phyloP scores from a whole-genome alignment of 2,888 invertebrate genomes.

The Muscina levida region DNA sequence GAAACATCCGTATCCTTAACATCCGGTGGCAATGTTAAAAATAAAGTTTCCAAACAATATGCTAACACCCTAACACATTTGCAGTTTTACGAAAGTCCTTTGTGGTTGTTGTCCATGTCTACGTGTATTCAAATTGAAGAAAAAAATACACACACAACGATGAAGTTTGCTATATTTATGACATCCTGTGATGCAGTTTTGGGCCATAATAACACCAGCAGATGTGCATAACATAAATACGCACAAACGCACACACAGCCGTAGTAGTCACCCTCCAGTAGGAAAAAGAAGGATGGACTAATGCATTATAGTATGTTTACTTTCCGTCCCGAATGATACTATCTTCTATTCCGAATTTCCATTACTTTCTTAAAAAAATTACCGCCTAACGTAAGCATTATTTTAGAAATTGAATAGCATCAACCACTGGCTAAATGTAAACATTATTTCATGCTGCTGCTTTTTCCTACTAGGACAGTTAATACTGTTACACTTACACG shows the following conservation, averaged over 20 bases:
- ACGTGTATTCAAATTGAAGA: no score
- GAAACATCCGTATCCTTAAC: neutral
- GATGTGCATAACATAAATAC: neutral
- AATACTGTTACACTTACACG: no score
- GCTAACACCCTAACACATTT: neutral
- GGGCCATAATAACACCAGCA: neutral
- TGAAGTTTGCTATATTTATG: neutral
- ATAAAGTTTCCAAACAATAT: neutral
- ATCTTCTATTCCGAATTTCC: no score
- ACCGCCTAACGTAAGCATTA: no score
- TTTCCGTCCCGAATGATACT: no score
- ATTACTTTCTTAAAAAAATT: no score
- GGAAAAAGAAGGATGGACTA: no score
- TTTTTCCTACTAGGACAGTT: no score
- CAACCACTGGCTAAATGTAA: no score
- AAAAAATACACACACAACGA: neutral
- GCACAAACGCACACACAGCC: neutral
- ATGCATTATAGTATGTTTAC: no score
- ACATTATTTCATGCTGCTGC: no score
- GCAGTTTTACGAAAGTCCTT: neutral
- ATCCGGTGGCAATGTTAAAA: neutral
- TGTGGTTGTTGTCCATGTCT: neutral
- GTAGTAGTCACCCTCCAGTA: no score
- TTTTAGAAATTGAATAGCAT: neutral
- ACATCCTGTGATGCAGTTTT: neutral